A percentile compares a stretch with the other conserved stretches of the same genome.
Conservation (phyloP, 2,797 vertebrate species). For the Anabas testudineus region DNA sequence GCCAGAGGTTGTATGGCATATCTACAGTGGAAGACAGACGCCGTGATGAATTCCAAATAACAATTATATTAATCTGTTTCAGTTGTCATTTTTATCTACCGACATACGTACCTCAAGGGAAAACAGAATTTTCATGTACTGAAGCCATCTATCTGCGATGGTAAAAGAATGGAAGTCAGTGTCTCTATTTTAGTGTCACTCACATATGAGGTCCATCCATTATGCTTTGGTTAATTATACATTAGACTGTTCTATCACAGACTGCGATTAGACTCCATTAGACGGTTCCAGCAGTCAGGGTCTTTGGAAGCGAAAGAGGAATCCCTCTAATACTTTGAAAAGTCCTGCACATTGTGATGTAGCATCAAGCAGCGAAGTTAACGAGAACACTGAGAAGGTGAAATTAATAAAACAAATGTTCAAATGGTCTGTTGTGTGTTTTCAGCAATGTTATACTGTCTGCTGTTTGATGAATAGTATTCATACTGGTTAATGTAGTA, state of each 20-base stretch:
- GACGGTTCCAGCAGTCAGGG: background rate
- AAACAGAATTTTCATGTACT: background rate
- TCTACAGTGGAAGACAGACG: conserved; percentile 10
- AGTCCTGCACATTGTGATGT: too few species aligned
- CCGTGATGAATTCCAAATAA: conserved; percentile 28
- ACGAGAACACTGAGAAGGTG: background rate
- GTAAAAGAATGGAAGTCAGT: background rate
- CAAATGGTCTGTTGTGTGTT: background rate
- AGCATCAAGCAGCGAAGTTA: background rate
- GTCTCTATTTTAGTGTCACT: background rate
- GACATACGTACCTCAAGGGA: background rate
- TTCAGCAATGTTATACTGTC: background rate
- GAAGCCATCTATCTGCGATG: background rate
- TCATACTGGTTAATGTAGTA: background rate
- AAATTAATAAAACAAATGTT: background rate
- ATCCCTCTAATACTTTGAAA: background rate
- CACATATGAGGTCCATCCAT: conserved; percentile 3
- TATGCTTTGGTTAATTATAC: conserved; percentile 23
- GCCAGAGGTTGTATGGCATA: conserved; percentile 27
- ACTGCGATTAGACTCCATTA: conserved; percentile 7
- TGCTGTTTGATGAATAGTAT: too few species aligned
- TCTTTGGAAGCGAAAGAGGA: background rate
- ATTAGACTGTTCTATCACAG: conserved; percentile 6
- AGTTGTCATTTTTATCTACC: conserved; percentile 14
- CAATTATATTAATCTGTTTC: conserved; percentile 4